Evolutionary conservation across 2,888 invertebrate genomes (phyloP).

Genomic region (Exocentrus adspersus): DNA sequence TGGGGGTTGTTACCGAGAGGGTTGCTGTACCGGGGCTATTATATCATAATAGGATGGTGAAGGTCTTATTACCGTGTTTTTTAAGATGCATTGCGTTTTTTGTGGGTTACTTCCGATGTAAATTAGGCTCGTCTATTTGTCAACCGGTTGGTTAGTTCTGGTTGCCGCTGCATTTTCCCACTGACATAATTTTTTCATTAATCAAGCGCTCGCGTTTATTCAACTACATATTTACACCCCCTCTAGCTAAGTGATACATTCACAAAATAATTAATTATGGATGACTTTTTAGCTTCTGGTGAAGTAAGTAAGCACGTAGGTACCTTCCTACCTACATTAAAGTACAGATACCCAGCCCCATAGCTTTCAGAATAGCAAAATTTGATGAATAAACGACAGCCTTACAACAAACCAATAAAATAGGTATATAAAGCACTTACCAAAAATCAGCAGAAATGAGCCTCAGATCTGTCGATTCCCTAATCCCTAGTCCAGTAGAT

Average conservation of each 20-base stretch:
- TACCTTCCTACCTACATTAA: too few relatives aligned
- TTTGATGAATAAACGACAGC: too few relatives aligned
- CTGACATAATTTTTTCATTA: constrained; percentile 34
- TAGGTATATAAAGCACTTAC: too few relatives aligned
- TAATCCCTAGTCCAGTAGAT: too few relatives aligned
- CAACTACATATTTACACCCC: too few relatives aligned
- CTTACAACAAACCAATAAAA: too few relatives aligned
- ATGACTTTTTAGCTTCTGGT: neutral
- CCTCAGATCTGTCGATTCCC: too few relatives aligned
- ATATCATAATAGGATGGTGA: constrained; percentile 61
- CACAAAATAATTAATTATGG: neutral
- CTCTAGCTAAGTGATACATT: too few relatives aligned
- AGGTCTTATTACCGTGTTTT: constrained; percentile 53
- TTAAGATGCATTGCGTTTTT: constrained; percentile 40
- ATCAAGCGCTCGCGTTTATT: constrained; percentile 12
- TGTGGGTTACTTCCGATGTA: constrained; percentile 45
- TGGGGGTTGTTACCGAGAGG: constrained; percentile 55
- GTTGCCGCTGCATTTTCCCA: constrained; percentile 29
- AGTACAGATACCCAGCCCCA: too few relatives aligned
- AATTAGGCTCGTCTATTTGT: constrained; percentile 44
- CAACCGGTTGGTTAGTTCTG: constrained; percentile 41
- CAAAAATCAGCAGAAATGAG: too few relatives aligned
- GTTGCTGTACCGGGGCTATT: constrained; percentile 57
- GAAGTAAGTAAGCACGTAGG: too few relatives aligned
- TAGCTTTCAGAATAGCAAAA: too few relatives aligned